These are phyloP conservation scores for Anthopleura xanthogrammica DNA, from an alignment of 92 coral and sea anemone species.

Conservation along the genomic window DNA sequence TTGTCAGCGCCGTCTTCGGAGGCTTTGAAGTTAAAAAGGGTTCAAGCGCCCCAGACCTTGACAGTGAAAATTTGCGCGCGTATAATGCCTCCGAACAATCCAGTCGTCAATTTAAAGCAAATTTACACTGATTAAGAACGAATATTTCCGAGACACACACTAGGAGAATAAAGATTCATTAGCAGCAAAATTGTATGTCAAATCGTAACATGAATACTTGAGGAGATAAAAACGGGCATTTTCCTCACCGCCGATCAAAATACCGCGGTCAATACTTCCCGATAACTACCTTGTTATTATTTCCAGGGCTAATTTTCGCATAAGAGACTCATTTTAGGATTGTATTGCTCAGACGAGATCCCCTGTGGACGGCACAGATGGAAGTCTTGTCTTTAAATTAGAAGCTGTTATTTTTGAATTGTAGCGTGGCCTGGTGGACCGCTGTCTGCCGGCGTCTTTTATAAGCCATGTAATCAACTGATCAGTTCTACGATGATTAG, in stretches of 20 bases:
- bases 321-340: background rate
- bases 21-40: slow-evolving; percentile 7
- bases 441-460: slow-evolving; percentile 5
- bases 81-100: background rate
- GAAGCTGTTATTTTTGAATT: slow-evolving; percentile 6
- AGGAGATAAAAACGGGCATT: background rate
- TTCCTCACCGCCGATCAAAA: background rate
- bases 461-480: background rate
- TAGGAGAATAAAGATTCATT: background rate
- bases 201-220: background rate
- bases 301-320: background rate
- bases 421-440: slow-evolving; percentile 11
- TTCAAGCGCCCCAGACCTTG: background rate
- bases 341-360: background rate
- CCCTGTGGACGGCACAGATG: slow-evolving; percentile 6
- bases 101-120: background rate
- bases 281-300: background rate
- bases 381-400: slow-evolving; percentile 15
- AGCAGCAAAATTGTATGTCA: background rate
- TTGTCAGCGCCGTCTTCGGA: slow-evolving; percentile 7
- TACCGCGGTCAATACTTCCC: background rate
- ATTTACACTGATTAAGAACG: background rate
- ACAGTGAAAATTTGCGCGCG: background rate
- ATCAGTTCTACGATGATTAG: background rate
- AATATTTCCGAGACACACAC: background rate